Base-by-base conservation (phyloP, 2,113 vertebrate genomes). In the Myotis brandtii region DNA sequence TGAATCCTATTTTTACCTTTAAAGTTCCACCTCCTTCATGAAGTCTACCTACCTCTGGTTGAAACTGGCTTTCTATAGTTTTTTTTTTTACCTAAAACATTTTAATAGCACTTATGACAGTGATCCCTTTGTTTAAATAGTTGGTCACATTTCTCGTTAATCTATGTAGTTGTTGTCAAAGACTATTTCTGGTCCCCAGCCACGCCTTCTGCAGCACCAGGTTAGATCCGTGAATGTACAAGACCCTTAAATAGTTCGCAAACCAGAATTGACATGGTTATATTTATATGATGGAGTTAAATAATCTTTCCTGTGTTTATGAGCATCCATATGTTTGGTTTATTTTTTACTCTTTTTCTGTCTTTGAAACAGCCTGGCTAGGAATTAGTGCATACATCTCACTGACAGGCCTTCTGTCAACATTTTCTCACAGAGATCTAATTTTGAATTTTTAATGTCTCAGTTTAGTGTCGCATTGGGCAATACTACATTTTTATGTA, bases 381-480 rank as follows among this genome's bases (percentile, higher is more conserved):
- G 46, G 73, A 93, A 97, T 94, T 50, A 86, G 50, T 77, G 13
- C 46, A 91, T 85, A 79, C 40, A 94, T 91, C 83, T 95, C 43
- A 2, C 32, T 89, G 83, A 97, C 82, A 93, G 69, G 43, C 73
- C 91, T 96, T 94, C 89, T 96, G 95, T 97, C 83, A 95, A 64
- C 67, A 76, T 89, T 94, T 96, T 93, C 48, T 94, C 62, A 62
- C 23, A 70, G 84, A 91, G 9, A 89, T 84, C 69, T 72, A 92
- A 92, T 85, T 95, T 90, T 70, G 46, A 97, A 82, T 79, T 77
- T 96, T 85, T 85, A 76, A 85, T 89, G 27, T 81, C 23, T 93
- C 50, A 46, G 25, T 66, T 46, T 72, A 95, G 80, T 81, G 7
- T 64, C 81, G 11, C 59, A 69, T 81, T 90, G 27, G 62, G 27